Evolutionary conservation across 2,888 invertebrate genomes (phyloP), one percentile per base, ranked within the genome.

Genomic region (Drosophila sordidula): DNA sequence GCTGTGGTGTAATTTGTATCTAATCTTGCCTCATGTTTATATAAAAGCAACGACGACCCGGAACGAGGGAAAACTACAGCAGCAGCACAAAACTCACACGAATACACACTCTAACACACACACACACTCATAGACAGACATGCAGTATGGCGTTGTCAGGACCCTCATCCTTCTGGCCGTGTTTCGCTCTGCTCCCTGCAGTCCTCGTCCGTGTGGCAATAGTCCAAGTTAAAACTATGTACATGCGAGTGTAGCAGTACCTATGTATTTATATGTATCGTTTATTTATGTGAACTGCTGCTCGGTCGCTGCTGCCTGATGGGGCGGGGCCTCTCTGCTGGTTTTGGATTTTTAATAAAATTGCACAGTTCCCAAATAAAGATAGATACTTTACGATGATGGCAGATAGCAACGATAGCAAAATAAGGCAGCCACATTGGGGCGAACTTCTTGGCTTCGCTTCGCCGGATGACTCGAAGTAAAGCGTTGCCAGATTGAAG

Each of bases 341-440:
- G 79, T 75, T 77, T 80, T 78, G 89, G 89, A 86, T 82, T 86
- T 87, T 87, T 88, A 87, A 87, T 89, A 87, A 88, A 87, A 87
- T 86, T 89, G 89, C 86, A 70, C 76, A 86, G 78, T 76, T 80
- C 72, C 89, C 78, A 89, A 86, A 88, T 89, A 86, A 78, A 89
- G 87, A 86, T 86, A 86, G 78, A 89, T 86, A 86, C 87, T 87
- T 87, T 87, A 87, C 71, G 86, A 87, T 87, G 89, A 87, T 89
- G 89, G 73, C 66, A 69, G 71, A 87, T 69, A 72, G 64, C 58
- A 78, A 67, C 83, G 80, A 79, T 72, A 69, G 75, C 78, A 69
- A 55, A 72, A 57, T 32, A 55, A 39, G 57, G 25, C 67, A 66
- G 58, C 65, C 66, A 62, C 63, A 32, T 26, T n/a, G 14, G 54